Evolutionary conservation across 2,797 vertebrate genomes (phyloP).

Genomic region (Rhabdomys pumilio): DNA sequence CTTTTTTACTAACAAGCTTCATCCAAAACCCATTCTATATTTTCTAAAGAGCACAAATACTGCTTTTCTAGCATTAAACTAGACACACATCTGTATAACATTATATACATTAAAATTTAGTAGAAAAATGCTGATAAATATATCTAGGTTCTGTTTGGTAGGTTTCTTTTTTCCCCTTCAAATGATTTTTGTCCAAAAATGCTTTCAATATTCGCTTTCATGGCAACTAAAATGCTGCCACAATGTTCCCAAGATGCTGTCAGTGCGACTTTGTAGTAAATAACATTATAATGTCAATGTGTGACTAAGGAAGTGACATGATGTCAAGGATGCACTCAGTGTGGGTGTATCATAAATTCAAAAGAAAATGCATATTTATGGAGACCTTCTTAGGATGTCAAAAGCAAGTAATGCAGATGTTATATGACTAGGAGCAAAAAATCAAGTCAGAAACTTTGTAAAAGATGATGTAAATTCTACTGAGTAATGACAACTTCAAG

Average conservation of each 20-base stretch:
- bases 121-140: slow-evolving; percentile 3
- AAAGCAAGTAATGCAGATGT: slow-evolving; percentile 73
- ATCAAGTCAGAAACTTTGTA: slow-evolving; percentile 72
- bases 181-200: slow-evolving; percentile 71
- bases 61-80: background rate
- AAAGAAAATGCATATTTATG: slow-evolving; percentile 80
- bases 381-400: slow-evolving; percentile 76
- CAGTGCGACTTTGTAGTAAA: slow-evolving; percentile 79
- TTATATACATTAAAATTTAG: slow-evolving; percentile 51
- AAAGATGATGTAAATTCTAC: slow-evolving; percentile 70
- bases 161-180: slow-evolving; percentile 12
- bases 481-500: slow-evolving; percentile 66
- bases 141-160: background rate
- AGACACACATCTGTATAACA: background rate
- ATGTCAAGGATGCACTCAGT: slow-evolving; percentile 77
- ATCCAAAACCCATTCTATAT: background rate
- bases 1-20: background rate
- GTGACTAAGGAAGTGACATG: slow-evolving; percentile 69
- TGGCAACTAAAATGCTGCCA: slow-evolving; percentile 64
- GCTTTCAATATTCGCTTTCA: slow-evolving; percentile 59
- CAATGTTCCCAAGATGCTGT: slow-evolving; percentile 71
- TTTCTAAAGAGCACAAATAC: background rate
- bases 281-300: slow-evolving; percentile 77
- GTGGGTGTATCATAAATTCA: slow-evolving; percentile 79
- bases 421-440: slow-evolving; percentile 71